Conservation (phyloP, 2,113 vertebrate genomes). For the Sylvia atricapilla region DNA sequence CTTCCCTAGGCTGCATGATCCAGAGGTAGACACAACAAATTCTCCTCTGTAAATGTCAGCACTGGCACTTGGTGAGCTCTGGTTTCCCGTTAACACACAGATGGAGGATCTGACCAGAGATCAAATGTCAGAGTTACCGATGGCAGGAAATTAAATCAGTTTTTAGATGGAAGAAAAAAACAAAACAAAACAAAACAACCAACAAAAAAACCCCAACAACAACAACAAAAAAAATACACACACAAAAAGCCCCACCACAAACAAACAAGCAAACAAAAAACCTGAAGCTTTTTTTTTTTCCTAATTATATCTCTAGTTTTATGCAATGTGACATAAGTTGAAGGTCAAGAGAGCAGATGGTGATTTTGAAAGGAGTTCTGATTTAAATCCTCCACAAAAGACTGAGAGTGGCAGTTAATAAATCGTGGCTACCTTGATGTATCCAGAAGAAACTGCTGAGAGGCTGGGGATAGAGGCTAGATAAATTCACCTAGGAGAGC, state of each 20-base stretch:
- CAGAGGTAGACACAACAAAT: conserved; percentile 26
- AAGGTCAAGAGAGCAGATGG: neutral
- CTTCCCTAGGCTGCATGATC: neutral
- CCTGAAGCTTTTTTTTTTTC: neutral
- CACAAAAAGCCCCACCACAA: too few relatives aligned
- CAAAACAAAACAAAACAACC: too few relatives aligned
- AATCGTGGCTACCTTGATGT: accelerated
- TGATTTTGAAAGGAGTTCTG: neutral
- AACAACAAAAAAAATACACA: too few relatives aligned
- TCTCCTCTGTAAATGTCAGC: conserved; percentile 40
- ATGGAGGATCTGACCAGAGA: neutral
- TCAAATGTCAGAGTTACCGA: conserved; percentile 3
- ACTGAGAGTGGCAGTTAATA: accelerated
- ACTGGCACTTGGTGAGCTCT: accelerated
- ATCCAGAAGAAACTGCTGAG: neutral
- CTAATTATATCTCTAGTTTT: neutral
- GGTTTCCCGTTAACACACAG: neutral
- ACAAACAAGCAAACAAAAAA: too few relatives aligned
- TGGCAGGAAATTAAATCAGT: neutral
- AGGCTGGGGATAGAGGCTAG: accelerated
- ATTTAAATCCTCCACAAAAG: neutral
- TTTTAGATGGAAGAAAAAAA: neutral
- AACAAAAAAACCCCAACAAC: too few relatives aligned
- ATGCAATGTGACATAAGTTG: neutral
- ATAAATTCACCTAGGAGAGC: neutral